phyloP scores from a whole-genome alignment of 2,797 vertebrate species.

The Parambassis ranga region DNA sequence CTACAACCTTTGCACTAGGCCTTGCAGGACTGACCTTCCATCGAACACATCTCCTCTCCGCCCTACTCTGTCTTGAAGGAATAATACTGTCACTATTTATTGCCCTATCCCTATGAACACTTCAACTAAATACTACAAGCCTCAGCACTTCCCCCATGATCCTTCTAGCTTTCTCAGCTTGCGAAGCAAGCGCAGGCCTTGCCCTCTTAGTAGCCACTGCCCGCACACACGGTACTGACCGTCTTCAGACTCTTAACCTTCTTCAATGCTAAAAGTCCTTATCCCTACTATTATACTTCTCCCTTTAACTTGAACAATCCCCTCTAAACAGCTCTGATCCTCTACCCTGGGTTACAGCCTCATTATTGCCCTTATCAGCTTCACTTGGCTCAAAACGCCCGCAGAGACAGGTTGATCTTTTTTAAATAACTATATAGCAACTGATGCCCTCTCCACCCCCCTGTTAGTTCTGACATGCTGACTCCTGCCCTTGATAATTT shows the following conservation, averaged over 20 bases:
- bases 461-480: constrained; percentile 30
- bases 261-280: constrained; percentile 67
- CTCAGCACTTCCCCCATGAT: not conserved
- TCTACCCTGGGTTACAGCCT: accelerated
- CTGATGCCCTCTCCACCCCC: constrained; percentile 25
- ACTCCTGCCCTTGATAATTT: constrained; percentile 23
- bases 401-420: accelerated
- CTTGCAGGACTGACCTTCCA: constrained; percentile 20
- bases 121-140: accelerated
- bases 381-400: accelerated
- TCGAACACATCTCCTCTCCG: constrained; percentile 25
- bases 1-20: not conserved
- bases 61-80: constrained; percentile 29
- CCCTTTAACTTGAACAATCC: accelerated
- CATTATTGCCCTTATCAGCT: accelerated
- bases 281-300: not conserved
- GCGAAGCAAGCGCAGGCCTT: constrained; percentile 31
- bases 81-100: constrained; percentile 55
- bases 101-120: not conserved
- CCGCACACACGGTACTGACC: constrained; percentile 32
- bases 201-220: constrained; percentile 37
- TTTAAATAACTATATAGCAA: accelerated
- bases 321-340: not conserved
- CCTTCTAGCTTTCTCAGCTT: constrained; percentile 41
- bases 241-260: constrained; percentile 21